Evolutionary conservation across 2,797 vertebrate genomes (phyloP), one percentile per base, ranked within the genome.

Genomic region (Mus spretus): DNA sequence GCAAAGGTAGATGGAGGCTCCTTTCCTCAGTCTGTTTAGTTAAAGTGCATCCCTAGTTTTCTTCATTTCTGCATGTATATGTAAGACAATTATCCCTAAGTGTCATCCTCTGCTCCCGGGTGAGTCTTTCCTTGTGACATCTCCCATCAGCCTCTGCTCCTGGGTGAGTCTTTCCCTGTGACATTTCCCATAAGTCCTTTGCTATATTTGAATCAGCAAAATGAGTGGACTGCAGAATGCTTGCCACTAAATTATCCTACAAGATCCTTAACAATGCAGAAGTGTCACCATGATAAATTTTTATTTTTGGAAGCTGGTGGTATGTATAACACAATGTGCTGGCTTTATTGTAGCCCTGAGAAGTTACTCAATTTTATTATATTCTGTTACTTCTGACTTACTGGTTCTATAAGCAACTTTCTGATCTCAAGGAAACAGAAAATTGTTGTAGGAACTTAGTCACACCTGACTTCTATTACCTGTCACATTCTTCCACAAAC

Each of bases 301-400:
- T 28, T 72, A 20, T 84, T 55, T 53, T 44, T 53, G 13, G 77
- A 53, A 37, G 65, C 26, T 10, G 13, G 10, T 2, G 44, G 15
- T 50, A 10, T 37, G 50, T 90, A 94, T 92, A 82, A 81, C 79
- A 90, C 55, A 57, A 24, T 89, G 83, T 12, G 19, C 57, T 92
- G 81, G 88, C 70, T 93, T 93, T 40, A 70, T 70, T 63, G 20
- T 22, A 70, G 37, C 2, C 11, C 72, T 1, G 19, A 81, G 65
- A 75, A 53, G 22, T 37, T 40, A 77, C 53, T 90, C 77, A 17
- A 1, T 55, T 90, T 84, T 84, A 59, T 37, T 40, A 12, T 37
- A 22, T n/a, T 72, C n/a, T 22, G 44, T 77, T 79, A 34, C 59
- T 83, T 95, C 70, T 90, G 82, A 81, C 37, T 88, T 47, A 47